Evolutionary conservation across 1,140 invertebrate species (phyloP), one percentile per base, ranked within the genome.

Genomic region (Drosophila ercepeae): DNA sequence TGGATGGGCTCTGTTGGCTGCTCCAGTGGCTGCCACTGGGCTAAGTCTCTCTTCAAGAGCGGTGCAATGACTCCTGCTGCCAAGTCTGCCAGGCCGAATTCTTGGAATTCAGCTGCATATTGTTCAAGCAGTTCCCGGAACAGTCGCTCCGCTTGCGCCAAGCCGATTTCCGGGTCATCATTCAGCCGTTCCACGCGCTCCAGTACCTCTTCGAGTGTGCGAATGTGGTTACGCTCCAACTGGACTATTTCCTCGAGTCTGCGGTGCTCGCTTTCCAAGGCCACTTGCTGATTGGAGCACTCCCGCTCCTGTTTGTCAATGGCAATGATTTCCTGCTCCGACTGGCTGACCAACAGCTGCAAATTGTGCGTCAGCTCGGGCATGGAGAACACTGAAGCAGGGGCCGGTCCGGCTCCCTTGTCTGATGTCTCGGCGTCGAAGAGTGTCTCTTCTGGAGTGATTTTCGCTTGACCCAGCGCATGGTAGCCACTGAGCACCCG

Each of bases 331-430:
- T 98, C 95, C 92, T 99, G 96, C 92, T 99, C 98, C 63, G 97
- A 97, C 92, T 97, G 95, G 59, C 98, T 96, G 2, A 99, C 95
- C 36, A 99, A 92, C 11, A 99, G 92, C 89, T 98, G 95, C 11
- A 99, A 92, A 93, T 99, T 99, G 89, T 99, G 97, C 18, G 95
- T 93, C 1, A 99, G 93, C 92, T 99, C 98, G 0, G 98, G 98
- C 59, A 99, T 86, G 3, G 93, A 91, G 89, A 97, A 96, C 4
- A 72, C 65, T 0, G 55, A 45, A 3, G 34, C 39, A 6, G 78
- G 14, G 92, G 89, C 68, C 7, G 16, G 8, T 0, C 39, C 39
- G 93, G 93, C 57, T 94, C 93, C 55, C 95, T 94, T 49, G 95
- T 91, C 39, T 0, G 16, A 9, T 0, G 48, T 13, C 1, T 82